A percentile compares a stretch with the other conserved stretches of the same genome.
These are phyloP conservation scores for Zootoca vivipara DNA, from an alignment of 2,113 vertebrate species.

Conservation along the genomic window DNA sequence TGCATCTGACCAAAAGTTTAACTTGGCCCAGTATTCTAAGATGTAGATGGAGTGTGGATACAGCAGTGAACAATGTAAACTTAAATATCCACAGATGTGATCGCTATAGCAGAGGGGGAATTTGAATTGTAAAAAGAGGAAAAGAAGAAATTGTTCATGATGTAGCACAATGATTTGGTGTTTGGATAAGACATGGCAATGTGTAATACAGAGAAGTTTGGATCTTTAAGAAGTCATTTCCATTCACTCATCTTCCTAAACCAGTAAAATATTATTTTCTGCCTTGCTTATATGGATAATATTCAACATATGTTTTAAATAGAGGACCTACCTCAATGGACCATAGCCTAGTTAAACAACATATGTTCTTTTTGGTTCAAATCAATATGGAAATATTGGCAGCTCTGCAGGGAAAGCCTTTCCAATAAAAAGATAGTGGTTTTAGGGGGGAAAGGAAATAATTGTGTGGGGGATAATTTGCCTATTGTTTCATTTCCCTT, in stretches of 20 bases:
- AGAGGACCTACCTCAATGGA: conserved; percentile 27
- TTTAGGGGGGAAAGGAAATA: neutral
- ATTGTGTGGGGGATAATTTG: fast-evolving
- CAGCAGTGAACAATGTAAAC: neutral
- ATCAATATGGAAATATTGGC: conserved; percentile 10
- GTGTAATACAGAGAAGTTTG: conserved; percentile 28
- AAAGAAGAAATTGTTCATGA: neutral
- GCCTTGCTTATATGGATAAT: conserved; percentile 32
- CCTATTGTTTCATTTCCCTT: neutral
- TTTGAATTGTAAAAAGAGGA: conserved; percentile 11
- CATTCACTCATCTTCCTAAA: conserved; percentile 42
- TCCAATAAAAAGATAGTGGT: neutral
- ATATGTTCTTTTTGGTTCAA: neutral
- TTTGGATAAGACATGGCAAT: conserved; percentile 18
- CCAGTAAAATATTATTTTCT: conserved; percentile 44
- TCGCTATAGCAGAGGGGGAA: neutral
- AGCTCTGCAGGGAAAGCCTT: neutral
- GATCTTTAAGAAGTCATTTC: conserved; percentile 32
- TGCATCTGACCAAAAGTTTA: conserved; percentile 5
- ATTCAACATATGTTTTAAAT: conserved; percentile 56
- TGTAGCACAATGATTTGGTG: neutral
- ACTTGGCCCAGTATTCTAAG: conserved; percentile 10
- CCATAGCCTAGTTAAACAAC: conserved; percentile 38
- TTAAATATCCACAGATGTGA: neutral
- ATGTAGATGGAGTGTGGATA: neutral